Evolutionary conservation across 1,140 invertebrate genomes (phyloP), one percentile per base, ranked within the genome.

Genomic region (Panulirus ornatus): DNA sequence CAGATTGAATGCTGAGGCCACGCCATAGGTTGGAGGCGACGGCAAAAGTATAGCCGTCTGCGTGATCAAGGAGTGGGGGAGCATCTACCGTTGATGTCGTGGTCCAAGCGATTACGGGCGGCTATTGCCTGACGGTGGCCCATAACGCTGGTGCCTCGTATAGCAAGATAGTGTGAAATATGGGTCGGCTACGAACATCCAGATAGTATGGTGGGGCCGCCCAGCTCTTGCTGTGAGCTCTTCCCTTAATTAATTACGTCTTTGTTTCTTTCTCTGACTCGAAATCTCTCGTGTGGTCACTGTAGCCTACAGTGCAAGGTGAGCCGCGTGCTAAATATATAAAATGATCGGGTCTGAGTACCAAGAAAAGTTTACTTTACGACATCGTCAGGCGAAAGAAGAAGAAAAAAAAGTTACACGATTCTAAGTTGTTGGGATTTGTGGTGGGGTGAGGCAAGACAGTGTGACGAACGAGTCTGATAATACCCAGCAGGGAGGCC

Each of bases 401-500:
- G n/a, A n/a, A n/a, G n/a, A n/a, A n/a, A 47, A 47, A 47, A 47
- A 47, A 47, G 44, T 47, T 47, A 5, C 30, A 5, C 30, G 63
- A n/a, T 30, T 66, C 22, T 22, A 22, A 30, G 70, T 16, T 6
- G 70, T 6, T 38, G 27, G 81, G 81, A 66, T 38, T 36, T 83
- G 81, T 58, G 58, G 81, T 83, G 81, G 81, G 44, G 5, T 38
- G 81, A 34, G 58, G 36, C 42, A 66, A 83, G 81, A 66, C 81
- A 63, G 81, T 36, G 81, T 83, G 81, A 83, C 81, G 81, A 27
- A 83, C n/a, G 36, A 42, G 81, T 27, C 54, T 83, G 81, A 83
- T 83, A 83, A 83, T 83, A 83, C 81, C 16, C 81, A 83, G 81
- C 81, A 83, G 81, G 81, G 81, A 83, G 54, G 16, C 81, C 27